Evolutionary conservation across 1,140 invertebrate genomes (phyloP).

Genomic region (Heterodera carotae): DNA sequence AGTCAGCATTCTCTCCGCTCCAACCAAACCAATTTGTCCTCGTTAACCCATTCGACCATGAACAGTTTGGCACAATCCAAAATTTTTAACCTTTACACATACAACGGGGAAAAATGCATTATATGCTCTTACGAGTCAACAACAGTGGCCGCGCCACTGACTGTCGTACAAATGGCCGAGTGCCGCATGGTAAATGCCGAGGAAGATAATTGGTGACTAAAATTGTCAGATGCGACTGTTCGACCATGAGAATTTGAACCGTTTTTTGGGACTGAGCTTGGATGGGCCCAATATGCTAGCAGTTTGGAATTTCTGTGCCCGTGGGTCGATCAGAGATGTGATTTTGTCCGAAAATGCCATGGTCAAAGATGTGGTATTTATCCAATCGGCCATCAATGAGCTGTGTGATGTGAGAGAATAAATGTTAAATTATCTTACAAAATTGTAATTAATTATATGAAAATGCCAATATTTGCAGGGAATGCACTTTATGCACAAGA

Average conservation of each 20-base stretch:
- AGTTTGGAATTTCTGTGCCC: slow-evolving; percentile 56
- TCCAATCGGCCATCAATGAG: slow-evolving; percentile 60
- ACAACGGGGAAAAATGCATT: slow-evolving; percentile 54
- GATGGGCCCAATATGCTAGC: slow-evolving; percentile 71
- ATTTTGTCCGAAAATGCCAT: slow-evolving; percentile 48
- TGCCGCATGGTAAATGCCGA: slow-evolving; percentile 37
- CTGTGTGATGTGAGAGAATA: slow-evolving; percentile 38
- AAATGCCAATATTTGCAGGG: too few species aligned
- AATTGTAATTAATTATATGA: too few species aligned
- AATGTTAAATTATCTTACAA: too few species aligned
- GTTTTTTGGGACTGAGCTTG: slow-evolving; percentile 82
- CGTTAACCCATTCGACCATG: slow-evolving; percentile 59
- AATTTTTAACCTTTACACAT: slow-evolving; percentile 48
- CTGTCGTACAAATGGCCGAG: slow-evolving; percentile 41
- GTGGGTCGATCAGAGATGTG: slow-evolving; percentile 60
- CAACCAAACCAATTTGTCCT: slow-evolving; percentile 46
- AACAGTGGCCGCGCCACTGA: slow-evolving; percentile 24
- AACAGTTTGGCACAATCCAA: slow-evolving; percentile 59
- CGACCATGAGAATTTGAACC: slow-evolving; percentile 83
- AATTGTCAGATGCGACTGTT: slow-evolving; percentile 73
- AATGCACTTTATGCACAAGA: too few species aligned
- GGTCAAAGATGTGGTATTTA: slow-evolving; percentile 59
- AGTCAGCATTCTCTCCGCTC: slow-evolving; percentile 15
- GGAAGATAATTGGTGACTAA: too few species aligned
- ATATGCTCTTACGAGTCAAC: slow-evolving; percentile 44